A percentile compares a stretch with the other conserved stretches of the same genome.
Conservation (phyloP, 1,140 invertebrate species). For the Drosophila albomicans region DNA sequence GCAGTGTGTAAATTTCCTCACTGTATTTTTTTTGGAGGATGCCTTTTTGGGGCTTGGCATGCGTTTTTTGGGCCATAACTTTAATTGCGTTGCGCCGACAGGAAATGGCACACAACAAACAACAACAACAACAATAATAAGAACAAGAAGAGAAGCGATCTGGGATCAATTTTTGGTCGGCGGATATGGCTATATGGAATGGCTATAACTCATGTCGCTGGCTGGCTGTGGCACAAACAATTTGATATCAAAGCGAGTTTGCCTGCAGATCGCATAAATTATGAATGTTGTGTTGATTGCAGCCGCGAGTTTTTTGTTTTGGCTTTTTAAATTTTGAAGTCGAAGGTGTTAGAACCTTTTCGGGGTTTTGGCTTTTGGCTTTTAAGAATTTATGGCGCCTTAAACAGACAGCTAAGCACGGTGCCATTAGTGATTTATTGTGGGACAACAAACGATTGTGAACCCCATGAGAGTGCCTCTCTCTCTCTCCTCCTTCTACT, state of each 20-base stretch:
- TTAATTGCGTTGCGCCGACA: conserved; percentile 61
- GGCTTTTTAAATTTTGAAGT: not conserved
- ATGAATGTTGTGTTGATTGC: conserved; percentile 51
- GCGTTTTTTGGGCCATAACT: conserved; percentile 23
- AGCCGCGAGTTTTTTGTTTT: conserved; percentile 18
- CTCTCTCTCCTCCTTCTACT: not conserved
- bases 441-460: conserved; percentile 70
- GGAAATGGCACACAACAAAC: conserved; percentile 46
- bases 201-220: conserved; percentile 66
- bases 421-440: conserved; percentile 82
- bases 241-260: conserved; percentile 72
- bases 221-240: conserved; percentile 50
- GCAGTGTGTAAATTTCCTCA: not conserved
- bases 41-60: conserved; percentile 21
- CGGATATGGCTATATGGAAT: conserved; percentile 54
- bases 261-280: conserved; percentile 71
- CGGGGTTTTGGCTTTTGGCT: conserved; percentile 27
- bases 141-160: conserved; percentile 29
- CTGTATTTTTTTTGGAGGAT: conserved; percentile 5
- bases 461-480: conserved; percentile 13
- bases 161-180: conserved; percentile 58
- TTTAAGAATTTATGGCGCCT: conserved; percentile 73
- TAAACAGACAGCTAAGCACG: conserved; percentile 71
- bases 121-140: conserved; percentile 31
- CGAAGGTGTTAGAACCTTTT: conserved; percentile 75